Percentiles rank a stretch among this genome's conserved stretches.
These are phyloP conservation scores for Smithornis capensis DNA, from an alignment of 2,113 vertebrate species.

Conservation along the genomic window DNA sequence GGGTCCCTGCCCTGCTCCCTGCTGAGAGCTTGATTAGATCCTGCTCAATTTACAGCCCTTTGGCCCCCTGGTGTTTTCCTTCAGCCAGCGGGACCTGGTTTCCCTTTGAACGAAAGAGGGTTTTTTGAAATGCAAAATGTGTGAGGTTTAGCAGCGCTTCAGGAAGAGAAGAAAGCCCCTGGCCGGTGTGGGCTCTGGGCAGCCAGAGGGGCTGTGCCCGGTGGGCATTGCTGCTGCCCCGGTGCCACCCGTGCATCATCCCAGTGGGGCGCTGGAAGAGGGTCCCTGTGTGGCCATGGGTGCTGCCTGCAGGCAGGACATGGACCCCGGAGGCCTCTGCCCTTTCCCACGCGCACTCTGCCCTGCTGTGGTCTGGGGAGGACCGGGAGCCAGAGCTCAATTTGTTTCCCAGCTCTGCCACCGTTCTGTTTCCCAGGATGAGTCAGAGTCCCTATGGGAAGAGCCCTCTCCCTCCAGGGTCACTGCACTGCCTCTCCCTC, in stretches of 20 bases:
- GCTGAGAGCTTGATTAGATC: slow-evolving; percentile 22
- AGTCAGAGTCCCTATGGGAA: slow-evolving; percentile 6
- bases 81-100: neutral
- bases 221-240: rapidly evolving
- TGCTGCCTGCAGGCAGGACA: neutral
- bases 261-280: rapidly evolving
- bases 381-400: neutral
- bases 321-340: neutral
- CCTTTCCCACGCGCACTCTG: slow-evolving; percentile 30
- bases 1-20: neutral
- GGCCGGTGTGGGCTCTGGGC: neutral
- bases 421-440: slow-evolving; percentile 19
- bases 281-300: rapidly evolving
- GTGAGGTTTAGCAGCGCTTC: neutral
- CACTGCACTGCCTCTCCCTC: neutral
- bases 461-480: neutral
- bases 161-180: neutral
- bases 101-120: neutral
- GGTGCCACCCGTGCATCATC: rapidly evolving
- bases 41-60: slow-evolving; percentile 25
- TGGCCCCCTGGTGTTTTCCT: neutral
- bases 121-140: slow-evolving; percentile 47
- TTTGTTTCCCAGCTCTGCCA: slow-evolving; percentile 16
- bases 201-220: neutral
- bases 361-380: neutral